Conservation (phyloP, 64 coral and sea anemone genomes). For the Orbicella faveolata region DNA sequence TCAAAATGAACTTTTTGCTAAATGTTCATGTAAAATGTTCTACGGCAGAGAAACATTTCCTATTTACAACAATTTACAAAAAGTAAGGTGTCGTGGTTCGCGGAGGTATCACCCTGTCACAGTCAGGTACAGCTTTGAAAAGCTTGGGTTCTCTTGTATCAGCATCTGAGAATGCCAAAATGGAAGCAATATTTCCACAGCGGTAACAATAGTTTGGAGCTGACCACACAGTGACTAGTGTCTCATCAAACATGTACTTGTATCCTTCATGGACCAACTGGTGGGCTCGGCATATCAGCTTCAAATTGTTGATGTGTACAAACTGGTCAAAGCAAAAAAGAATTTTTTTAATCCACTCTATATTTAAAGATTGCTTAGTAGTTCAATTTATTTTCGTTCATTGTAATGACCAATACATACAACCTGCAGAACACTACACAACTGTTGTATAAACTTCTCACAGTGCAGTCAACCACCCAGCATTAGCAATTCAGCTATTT, state of each 20-base stretch:
- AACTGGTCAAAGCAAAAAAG: constrained; percentile 49
- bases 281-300: constrained; percentile 94
- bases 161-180: constrained; percentile 91
- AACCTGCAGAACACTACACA: too few relatives aligned
- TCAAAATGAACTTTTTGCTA: not conserved
- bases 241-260: constrained; percentile 99
- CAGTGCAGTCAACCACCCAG: too few relatives aligned
- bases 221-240: constrained; percentile 96
- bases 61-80: constrained; percentile 44
- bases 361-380: too few relatives aligned
- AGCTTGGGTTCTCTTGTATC: constrained; percentile 94
- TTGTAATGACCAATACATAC: too few relatives aligned
- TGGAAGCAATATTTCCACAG: constrained; percentile 98
- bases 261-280: constrained; percentile 96
- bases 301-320: constrained; percentile 97
- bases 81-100: constrained; percentile 98
- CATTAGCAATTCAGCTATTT: too few relatives aligned
- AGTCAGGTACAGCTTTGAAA: constrained; percentile 96
- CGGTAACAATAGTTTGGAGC: constrained; percentile 99
- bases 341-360: not conserved
- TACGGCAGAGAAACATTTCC: not conserved
- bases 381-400: too few relatives aligned
- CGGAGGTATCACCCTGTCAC: constrained; percentile 91
- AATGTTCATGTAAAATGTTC: not conserved
- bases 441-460: too few relatives aligned